Base-by-base conservation (phyloP, 2,113 vertebrate species). In the Mus pahari region DNA sequence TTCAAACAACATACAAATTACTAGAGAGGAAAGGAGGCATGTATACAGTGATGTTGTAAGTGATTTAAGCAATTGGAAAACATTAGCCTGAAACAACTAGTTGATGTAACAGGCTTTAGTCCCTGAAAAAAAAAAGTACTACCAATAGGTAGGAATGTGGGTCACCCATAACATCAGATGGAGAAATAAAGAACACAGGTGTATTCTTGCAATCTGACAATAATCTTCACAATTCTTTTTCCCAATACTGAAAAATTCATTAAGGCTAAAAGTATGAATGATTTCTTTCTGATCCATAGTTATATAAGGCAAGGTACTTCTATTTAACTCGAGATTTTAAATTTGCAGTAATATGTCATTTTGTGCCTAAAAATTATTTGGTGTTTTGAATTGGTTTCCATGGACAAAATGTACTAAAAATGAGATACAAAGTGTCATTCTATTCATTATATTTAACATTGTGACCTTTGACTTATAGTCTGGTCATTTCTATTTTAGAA, bases 401-500 rank as follows among this genome's bases (percentile, higher is more conserved):
- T 50, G 4, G 0, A 86, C 79, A n/a, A 95, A 91, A 20, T 70
- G 20, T 50, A 92, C 53, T 53, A 66, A 20, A 88, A 60, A 92
- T 45, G 62, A 95, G 91, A 82, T 82, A 1, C 83, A 31, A 66
- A 82, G 14, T 64, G 0, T 0, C 19, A 50, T 91, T 92, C 7
- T 19, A 58, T 86, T 24, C 84, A 78, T 62, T 86, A 1, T 58
- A 55, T 26, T 89, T 92, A 77, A 94, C 87, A 71, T 66, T 0
- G 28, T 75, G 77, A 86, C 33, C 3, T 83, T 92, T 94, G 39
- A 13, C 10, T 94, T 92, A 16, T 58, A 84, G 39, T 26, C 28
- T 89, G 24, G 26, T 94, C 9, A 53, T 86, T 33, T 50, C 91
- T 93, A 86, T 91, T 94, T 95, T 82, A 77, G 39, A 66, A 78